Evolutionary conservation across 2,888 invertebrate species (phyloP), one percentile per base, ranked within the genome.

Genomic region (Autographa pulchrina): DNA sequence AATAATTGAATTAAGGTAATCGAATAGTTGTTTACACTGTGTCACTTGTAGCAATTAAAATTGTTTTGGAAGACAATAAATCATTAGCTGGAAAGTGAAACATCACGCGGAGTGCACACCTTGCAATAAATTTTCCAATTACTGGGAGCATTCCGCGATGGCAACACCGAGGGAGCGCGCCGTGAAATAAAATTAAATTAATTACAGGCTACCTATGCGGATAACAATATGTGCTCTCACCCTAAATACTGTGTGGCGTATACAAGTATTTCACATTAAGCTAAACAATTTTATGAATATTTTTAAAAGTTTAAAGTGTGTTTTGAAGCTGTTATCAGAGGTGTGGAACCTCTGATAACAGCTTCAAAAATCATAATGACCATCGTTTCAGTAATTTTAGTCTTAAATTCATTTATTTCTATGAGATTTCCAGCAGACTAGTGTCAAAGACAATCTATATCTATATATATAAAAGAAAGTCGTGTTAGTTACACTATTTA

Each of bases 11-110:
- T 95, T 94, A 94, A 93, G 93, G 94, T 94, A 95, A 96, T 96
- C 95, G 94, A 95, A 96, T 95, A 95, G 94, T 95, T 96, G 95
- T 96, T 95, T 96, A 95, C 95, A 95, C 89, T 89, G 92, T 95
- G 95, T 96, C 95, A 95, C 94, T 93, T 92, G 84, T 88, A 91
- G 94, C 94, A 95, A 96, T 96, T 96, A 95, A 96, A 95, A 95
- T 96, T 95, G 95, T 96, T 96, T 92, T 92, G 87, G 88, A 90
- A 92, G 92, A 91, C 91, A 88, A 95, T 96, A 95, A 96, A 96
- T 96, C 95, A 96, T 95, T 95, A 92, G 89, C 88, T 88, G 87
- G 92, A 94, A 94, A 96, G 94, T 96, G 95, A 95, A 95, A 94
- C 95, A 95, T 95, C 95, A 96, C 92, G 91, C 86, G 86, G 87